A percentile compares a stretch with the other conserved stretches of the same genome.
phyloP scores from a whole-genome alignment of 2,797 vertebrate genomes.

The Urophycis tenuis region DNA sequence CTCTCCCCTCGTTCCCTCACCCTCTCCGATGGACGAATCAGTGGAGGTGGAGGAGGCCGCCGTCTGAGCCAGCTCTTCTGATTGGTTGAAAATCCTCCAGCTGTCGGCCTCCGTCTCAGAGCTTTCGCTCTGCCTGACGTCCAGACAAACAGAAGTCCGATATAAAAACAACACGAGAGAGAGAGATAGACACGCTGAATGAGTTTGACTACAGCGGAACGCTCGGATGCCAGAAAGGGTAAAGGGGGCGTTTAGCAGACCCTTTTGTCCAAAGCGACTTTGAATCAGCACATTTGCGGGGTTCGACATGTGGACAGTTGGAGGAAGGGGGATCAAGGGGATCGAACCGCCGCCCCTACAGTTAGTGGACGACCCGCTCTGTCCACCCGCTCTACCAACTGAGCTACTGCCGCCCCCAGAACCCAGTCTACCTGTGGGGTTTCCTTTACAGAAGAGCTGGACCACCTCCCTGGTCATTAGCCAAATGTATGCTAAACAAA shows the following conservation, averaged over 20 bases:
- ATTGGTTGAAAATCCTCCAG: constrained; percentile 68
- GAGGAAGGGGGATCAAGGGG: too few species aligned
- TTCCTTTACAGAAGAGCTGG: neutral
- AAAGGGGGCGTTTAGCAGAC: too few species aligned
- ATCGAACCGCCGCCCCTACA: too few species aligned
- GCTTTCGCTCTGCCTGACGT: constrained; percentile 64
- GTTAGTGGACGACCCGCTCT: too few species aligned
- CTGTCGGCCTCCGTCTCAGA: constrained; percentile 76
- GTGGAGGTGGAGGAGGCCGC: constrained; percentile 74
- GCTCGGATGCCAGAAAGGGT: neutral
- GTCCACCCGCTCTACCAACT: too few species aligned
- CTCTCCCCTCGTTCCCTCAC: constrained; percentile 60
- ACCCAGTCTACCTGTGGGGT: neutral
- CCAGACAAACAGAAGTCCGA: neutral
- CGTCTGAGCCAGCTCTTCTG: constrained; percentile 77
- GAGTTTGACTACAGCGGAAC: neutral
- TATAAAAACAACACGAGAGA: neutral
- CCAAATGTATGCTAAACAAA: neutral
- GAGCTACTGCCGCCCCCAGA: too few species aligned
- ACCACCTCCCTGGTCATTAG: neutral
- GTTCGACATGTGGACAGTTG: too few species aligned
- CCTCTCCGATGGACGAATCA: constrained; percentile 81
- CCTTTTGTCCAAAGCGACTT: too few species aligned
- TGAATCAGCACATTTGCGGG: too few species aligned
- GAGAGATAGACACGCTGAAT: neutral